Evolutionary conservation across 2,888 invertebrate genomes (phyloP), one percentile per base, ranked within the genome.

Genomic region (Pandemis heparana): DNA sequence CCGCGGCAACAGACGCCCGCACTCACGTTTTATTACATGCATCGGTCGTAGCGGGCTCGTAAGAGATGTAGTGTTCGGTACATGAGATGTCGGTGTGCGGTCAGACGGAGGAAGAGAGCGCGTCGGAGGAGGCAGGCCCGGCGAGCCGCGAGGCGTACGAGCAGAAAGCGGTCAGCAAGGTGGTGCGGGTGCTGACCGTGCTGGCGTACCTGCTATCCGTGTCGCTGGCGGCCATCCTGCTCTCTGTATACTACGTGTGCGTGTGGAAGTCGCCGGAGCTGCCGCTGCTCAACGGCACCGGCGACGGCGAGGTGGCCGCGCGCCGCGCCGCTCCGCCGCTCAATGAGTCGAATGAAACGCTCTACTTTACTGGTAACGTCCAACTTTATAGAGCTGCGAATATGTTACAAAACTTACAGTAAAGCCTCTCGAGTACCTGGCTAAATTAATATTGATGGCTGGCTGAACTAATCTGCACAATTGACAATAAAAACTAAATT

Each of bases 181-280:
- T 91, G 79, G 92, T 95, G 75, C 89, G 97, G 60, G 95, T 97
- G 70, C 94, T 97, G 77, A 97, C 97, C 0, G 98, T 98, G 71
- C 87, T 97, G 82, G 97, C 97, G 12, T 98, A 98, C 89, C 95
- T 97, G 79, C 94, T 97, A 77, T 97, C 97, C n/a, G 97, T 98
- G 63, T 97, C 97, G n/a, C 95, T 97, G 90, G 97, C 97, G 6
- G 98, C 97, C 7, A 97, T 97, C 80, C 95, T 97, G 66, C 94
- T 98, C 65, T 97, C 97, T 39, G 95, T 97, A 68, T 98, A 98
- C 89, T 98, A 98, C 89, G 95, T 97, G 76, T 96, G 97, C 84
- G 95, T 97, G 82, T 98, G 97, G 97, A 96, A 97, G 82, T 91
- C 94, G 8, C 97, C 97, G 1, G 95, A 96, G 73, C 93, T 95